Base-by-base conservation (phyloP, 2,113 vertebrate genomes). In the Cichladusa arquata region DNA sequence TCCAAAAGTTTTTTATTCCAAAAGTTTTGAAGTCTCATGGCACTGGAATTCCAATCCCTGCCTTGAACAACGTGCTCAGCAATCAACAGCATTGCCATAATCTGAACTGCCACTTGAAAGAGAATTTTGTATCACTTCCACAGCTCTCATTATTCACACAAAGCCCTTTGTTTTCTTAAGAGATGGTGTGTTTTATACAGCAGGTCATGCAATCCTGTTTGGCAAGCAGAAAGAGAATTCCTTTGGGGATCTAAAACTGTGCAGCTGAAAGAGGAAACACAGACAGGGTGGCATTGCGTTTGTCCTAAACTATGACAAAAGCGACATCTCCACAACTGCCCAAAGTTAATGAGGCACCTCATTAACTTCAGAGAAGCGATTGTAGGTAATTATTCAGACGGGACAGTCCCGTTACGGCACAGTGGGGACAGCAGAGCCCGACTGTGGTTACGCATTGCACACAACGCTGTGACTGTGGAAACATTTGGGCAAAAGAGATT, bases 351-450 rank as follows among this genome's bases (percentile, higher is more conserved):
- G 36, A 82, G 50, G 18, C 34, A 62, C 24, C 84, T 91, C 54
- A 36, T 66, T 50, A 81, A 56, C 53, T 44, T 69, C 57, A 54
- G 42, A 70, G 36, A 65, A 42, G 56, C 1, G 6, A 12, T 2
- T 50, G 47, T 15, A 57, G 25, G 8, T 22, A 67, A 50, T 54
- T 71, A 38, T 45, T 70, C 8, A 62, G 24, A 42, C 1, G 2
- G 28, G 31, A 15, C 11, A 18, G 12, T 7, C 53, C 60, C 3
- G 11, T 29, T 8, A 14, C 28, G 57, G 40, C 14, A 31, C 14
- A 22, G 6, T 0, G 2, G 38, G 33, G 18, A 20, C 2, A 4
- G 26, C 45, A 14, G 0, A 1, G 45, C 65, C 6, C 1, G 3
- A 9, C 12, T 16, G 20, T 2, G 3, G 17, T 60, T 50, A 40